Conservation (phyloP, 2,113 vertebrate genomes). For the Petromus typicus region DNA sequence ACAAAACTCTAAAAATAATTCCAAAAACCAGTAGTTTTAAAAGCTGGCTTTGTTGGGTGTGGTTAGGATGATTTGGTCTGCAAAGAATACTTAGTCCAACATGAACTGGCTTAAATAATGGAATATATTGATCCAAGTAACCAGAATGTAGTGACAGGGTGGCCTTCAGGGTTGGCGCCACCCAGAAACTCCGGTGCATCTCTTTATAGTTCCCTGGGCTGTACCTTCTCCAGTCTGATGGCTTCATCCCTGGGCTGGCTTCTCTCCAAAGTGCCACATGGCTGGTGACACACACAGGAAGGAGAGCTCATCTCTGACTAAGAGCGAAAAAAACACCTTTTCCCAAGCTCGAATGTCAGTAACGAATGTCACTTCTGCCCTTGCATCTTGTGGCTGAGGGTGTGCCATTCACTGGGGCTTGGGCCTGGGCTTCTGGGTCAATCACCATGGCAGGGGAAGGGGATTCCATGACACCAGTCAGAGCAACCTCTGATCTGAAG, state of each 20-base stretch:
- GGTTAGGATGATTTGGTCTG: not conserved
- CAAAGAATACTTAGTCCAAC: not conserved
- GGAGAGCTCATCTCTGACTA: not conserved
- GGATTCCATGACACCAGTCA: not conserved
- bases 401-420: not conserved
- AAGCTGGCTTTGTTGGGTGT: conserved; percentile 28
- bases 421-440: not conserved
- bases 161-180: not conserved
- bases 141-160: not conserved
- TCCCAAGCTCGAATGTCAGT: not conserved
- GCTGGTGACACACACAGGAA: not conserved
- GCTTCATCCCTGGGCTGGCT: not conserved
- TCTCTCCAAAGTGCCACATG: not conserved
- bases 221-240: not conserved
- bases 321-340: not conserved
- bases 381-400: not conserved
- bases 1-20: too few relatives aligned
- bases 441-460: not conserved
- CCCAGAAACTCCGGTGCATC: not conserved
- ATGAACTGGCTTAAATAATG: not conserved
- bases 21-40: not conserved
- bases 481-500: not conserved
- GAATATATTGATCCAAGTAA: not conserved
- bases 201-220: not conserved
- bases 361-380: not conserved